A percentile compares a stretch with the other conserved stretches of the same genome.
These are phyloP conservation scores for Phasia obesa DNA, from an alignment of 2,888 invertebrate species.

Conservation along the genomic window DNA sequence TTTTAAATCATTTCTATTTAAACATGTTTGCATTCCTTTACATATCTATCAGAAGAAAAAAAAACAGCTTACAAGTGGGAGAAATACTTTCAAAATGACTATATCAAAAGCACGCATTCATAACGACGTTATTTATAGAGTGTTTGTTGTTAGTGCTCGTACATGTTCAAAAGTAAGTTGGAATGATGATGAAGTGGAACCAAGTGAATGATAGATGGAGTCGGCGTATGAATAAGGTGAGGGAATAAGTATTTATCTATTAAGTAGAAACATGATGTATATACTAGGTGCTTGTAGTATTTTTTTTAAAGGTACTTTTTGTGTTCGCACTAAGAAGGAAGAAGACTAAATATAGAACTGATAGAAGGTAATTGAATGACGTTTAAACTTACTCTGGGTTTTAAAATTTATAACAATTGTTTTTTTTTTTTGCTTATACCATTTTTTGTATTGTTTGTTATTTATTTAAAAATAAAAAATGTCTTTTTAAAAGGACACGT, in stretches of 20 bases:
- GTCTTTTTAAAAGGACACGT: slow-evolving; percentile 63
- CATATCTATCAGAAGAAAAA: background rate
- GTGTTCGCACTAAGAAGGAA: slow-evolving; percentile 11
- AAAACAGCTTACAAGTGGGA: background rate
- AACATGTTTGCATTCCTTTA: slow-evolving; percentile 22
- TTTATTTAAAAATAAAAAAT: slow-evolving; percentile 62
- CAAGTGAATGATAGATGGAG: slow-evolving; percentile 54
- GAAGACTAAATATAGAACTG: slow-evolving; percentile 43
- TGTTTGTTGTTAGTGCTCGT: slow-evolving; percentile 64
- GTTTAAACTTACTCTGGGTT: slow-evolving; percentile 41
- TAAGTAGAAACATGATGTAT: slow-evolving; percentile 21
- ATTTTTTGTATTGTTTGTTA: slow-evolving; percentile 41
- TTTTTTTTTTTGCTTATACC: background rate
- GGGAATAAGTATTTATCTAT: slow-evolving; percentile 29
- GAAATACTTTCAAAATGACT: slow-evolving; percentile 51
- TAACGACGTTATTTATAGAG: slow-evolving; percentile 68
- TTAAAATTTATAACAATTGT: slow-evolving; percentile 62
- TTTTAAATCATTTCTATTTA: background rate
- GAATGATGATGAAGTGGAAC: slow-evolving; percentile 63
- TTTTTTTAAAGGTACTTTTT: slow-evolving; percentile 33
- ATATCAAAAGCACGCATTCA: slow-evolving; percentile 62
- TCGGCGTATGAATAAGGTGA: slow-evolving; percentile 33
- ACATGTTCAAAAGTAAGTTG: slow-evolving; percentile 51
- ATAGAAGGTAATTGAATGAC: slow-evolving; percentile 24
- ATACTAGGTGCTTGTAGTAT: slow-evolving; percentile 35